phyloP scores from a whole-genome alignment of 2,113 vertebrate genomes.

The Choloepus hoffmanni region DNA sequence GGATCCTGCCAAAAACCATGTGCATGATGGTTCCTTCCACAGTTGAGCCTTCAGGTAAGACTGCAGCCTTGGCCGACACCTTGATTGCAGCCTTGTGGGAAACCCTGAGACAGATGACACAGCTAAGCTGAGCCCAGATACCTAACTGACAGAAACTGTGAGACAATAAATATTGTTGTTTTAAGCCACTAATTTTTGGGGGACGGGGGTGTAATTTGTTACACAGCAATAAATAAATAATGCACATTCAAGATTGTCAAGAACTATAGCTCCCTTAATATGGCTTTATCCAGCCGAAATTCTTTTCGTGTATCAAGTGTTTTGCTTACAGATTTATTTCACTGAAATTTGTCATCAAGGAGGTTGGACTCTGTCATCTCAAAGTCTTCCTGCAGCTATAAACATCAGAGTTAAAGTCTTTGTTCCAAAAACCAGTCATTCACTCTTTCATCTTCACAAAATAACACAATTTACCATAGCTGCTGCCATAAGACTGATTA shows the following conservation, averaged over 20 bases:
- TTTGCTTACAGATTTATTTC: slow-evolving; percentile 1
- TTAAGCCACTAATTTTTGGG: neutral
- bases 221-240: neutral
- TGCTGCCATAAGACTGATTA: neutral
- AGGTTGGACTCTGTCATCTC: neutral
- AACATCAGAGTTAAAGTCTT: slow-evolving; percentile 7
- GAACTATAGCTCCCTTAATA: neutral
- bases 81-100: neutral
- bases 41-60: neutral
- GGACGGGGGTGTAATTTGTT: neutral
- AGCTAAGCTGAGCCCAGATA: neutral
- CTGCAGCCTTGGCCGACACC: too few species aligned
- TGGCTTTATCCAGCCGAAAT: neutral
- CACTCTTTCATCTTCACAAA: neutral
- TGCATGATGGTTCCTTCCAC: neutral
- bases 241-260: neutral
- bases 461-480: neutral
- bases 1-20: neutral
- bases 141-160: neutral
- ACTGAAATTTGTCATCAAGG: neutral
- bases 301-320: neutral
- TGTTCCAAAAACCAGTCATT: neutral
- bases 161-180: neutral
- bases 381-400: neutral
- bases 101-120: neutral